Percentiles rank a stretch among this genome's conserved stretches.
Evolutionary conservation across 2,113 vertebrate species (phyloP).

Genomic region (Rhadina sibilatrix): DNA sequence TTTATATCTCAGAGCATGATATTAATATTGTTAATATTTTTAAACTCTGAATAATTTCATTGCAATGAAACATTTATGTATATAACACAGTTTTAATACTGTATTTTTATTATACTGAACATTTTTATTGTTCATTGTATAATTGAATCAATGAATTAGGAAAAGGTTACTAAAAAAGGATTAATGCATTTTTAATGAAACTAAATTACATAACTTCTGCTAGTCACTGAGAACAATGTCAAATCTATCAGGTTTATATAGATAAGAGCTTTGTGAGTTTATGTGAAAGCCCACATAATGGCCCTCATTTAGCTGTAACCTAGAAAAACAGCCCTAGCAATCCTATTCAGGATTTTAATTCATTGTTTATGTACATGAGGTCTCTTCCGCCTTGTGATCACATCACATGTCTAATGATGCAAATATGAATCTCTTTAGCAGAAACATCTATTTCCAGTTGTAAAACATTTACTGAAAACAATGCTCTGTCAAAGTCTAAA

Average conservation of each 20-base stretch:
- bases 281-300: constrained; percentile 57
- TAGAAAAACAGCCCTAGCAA: constrained; percentile 8
- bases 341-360: constrained; percentile 21
- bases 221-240: constrained; percentile 59
- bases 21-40: constrained; percentile 28
- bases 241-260: constrained; percentile 51
- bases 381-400: constrained; percentile 1
- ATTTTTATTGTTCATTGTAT: constrained; percentile 53
- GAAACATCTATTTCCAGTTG: constrained; percentile 31
- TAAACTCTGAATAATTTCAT: neutral
- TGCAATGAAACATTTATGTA: constrained; percentile 52
- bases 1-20: neutral
- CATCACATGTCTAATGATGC: constrained; percentile 2
- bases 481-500: constrained; percentile 4
- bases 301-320: constrained; percentile 34
- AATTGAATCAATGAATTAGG: constrained; percentile 69
- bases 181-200: constrained; percentile 71
- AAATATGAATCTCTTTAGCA: constrained; percentile 49
- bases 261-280: constrained; percentile 62
- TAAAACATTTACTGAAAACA: constrained; percentile 17
- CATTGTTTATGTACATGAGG: constrained; percentile 18
- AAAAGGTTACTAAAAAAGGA: constrained; percentile 57
- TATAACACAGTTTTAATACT: constrained; percentile 32
- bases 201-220: constrained; percentile 53
- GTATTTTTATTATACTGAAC: constrained; percentile 46